A percentile compares a stretch with the other conserved stretches of the same genome.
phyloP scores from a whole-genome alignment of 2,888 invertebrate species.

The Plemyria rubiginata region DNA sequence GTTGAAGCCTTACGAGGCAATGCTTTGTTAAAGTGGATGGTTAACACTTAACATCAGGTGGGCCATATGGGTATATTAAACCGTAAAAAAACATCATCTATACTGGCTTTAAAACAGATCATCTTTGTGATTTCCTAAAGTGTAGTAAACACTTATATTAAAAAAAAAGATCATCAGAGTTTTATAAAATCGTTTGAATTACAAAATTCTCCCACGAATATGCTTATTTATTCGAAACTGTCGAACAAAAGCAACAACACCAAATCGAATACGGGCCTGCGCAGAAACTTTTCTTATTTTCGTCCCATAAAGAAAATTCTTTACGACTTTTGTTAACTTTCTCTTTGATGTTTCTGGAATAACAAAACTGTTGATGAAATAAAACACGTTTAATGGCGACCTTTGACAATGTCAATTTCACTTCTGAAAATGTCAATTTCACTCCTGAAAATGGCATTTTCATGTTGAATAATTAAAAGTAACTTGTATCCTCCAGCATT shows the following conservation, averaged over 20 bases:
- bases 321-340: slow-evolving; percentile 25
- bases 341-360: slow-evolving; percentile 29
- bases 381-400: slow-evolving; percentile 23
- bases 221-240: slow-evolving; percentile 5
- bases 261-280: slow-evolving; percentile 4
- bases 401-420: slow-evolving; percentile 25
- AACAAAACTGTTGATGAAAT: slow-evolving; percentile 31
- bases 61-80: no score
- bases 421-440: slow-evolving; percentile 25
- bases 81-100: no score
- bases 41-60: not conserved
- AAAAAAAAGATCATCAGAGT: not conserved
- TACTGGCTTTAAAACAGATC: no score
- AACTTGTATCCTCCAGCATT: no score
- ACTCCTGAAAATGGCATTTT: slow-evolving; percentile 22
- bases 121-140: no score
- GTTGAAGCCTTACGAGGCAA: no score
- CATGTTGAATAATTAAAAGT: not conserved
- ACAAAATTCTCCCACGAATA: not conserved
- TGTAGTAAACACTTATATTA: no score
- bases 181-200: slow-evolving; percentile 5
- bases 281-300: slow-evolving; percentile 22
- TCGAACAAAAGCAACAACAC: slow-evolving; percentile 11
- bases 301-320: slow-evolving; percentile 23
- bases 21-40: no score